Evolutionary conservation across 1,140 invertebrate species (phyloP).

Genomic region (Hypsibius dujardini): DNA sequence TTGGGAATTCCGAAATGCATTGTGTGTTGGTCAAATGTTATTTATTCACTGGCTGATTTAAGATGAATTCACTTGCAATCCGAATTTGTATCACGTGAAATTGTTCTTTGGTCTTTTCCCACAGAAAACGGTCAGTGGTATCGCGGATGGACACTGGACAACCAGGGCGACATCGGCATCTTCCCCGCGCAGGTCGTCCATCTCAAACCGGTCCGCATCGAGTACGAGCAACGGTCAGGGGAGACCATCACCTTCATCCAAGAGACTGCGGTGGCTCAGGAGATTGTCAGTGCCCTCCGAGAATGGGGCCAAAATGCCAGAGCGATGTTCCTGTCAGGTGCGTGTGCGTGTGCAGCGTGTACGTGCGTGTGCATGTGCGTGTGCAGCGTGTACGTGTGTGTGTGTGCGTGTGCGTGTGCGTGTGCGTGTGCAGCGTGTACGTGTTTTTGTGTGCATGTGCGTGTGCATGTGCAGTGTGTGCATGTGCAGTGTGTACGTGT

Average conservation of each 20-base stretch:
- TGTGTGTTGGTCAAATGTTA: too few relatives aligned
- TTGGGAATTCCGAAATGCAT: too few relatives aligned
- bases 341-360: background rate
- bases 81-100: background rate
- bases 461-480: too few relatives aligned
- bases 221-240: background rate
- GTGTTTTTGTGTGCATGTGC: too few relatives aligned
- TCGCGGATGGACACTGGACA: background rate
- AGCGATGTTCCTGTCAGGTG: background rate
- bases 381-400: too few relatives aligned
- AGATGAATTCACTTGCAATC: too few relatives aligned
- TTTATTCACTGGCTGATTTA: too few relatives aligned
- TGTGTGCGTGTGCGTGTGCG: too few relatives aligned
- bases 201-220: background rate
- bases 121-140: background rate
- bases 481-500: too few relatives aligned
- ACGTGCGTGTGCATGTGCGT: too few relatives aligned
- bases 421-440: too few relatives aligned
- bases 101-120: background rate
- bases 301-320: slow-evolving; percentile 4
- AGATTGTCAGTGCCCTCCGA: background rate
- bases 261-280: background rate
- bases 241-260: background rate
- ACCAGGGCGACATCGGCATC: background rate
- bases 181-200: background rate